Base-by-base conservation (phyloP, 2,113 vertebrate genomes). In the Poicephalus gulielmi region DNA sequence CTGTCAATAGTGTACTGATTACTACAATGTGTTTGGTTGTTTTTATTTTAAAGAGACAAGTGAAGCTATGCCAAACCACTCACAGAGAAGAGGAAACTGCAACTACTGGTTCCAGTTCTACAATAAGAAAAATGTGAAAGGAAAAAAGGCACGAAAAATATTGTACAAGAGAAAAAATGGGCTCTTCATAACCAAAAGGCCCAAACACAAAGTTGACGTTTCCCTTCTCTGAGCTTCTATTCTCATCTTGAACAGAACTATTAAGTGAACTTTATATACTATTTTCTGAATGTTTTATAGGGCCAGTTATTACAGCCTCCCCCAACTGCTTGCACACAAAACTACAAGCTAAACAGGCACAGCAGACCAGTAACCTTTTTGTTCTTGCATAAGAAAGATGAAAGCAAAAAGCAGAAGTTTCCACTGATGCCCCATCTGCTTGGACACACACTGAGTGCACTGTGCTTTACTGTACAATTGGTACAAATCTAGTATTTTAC, bases 21-120 rank as follows among this genome's bases (percentile, higher is more conserved):
- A 96, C 27, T 96, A 83, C 95, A 97, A 85, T 82, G 88, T 94
- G 90, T 85, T 92, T 96, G 86, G 57, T 71, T 96, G 73, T 62
- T 94, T 95, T 95, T 86, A 67, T 86, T 92, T 70, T 53, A 89
- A 90, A 95, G 83, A 94, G 66, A 95, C 83, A 97, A 93, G 77
- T 84, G 78, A 92, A 94, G 69, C 83, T 73, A 85, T 67, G 94
- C 93, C 94, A 96, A 94, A 94, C 74, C 77, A 88, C 86, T 92
- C 0, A 11, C 52, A 80, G 82, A 88, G 50, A 97, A 88, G 92
- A 95, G 39, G 90, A 95, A 97, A 94, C 88, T 70, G 86, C 77
- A 80, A 83, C 78, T 76, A 73, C 79, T 67, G 47, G 59, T 82
- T 97, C 92, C 88, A 94, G 86, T 52, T 89, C 69, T 85, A 74